These are phyloP conservation scores for Macrobrachium nipponense DNA, from an alignment of 1,140 invertebrate species.

Conservation along the genomic window DNA sequence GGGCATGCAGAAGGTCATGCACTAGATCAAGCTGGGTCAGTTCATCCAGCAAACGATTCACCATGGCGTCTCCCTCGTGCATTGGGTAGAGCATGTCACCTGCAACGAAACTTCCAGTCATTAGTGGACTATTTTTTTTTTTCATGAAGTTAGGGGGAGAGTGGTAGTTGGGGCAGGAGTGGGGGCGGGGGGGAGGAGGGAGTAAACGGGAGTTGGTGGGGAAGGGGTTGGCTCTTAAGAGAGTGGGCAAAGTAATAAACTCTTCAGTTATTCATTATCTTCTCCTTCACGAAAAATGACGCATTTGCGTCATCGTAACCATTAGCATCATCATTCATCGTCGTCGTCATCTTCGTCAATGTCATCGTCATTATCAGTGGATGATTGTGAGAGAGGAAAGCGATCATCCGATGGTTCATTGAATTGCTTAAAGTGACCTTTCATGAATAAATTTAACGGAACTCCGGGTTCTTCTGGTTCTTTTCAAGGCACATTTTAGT, in stretches of 20 bases:
- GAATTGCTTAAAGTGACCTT: too few relatives aligned
- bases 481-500: background rate
- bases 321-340: too few relatives aligned
- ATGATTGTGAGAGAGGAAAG: too few relatives aligned
- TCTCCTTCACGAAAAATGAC: too few relatives aligned
- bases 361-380: too few relatives aligned
- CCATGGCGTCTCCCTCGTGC: constrained; percentile 49
- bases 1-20: constrained; percentile 31
- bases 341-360: too few relatives aligned
- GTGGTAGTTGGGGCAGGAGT: background rate
- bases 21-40: constrained; percentile 45
- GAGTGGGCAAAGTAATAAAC: background rate
- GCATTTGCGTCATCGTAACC: too few relatives aligned
- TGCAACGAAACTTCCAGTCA: background rate
- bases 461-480: too few relatives aligned
- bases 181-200: background rate
- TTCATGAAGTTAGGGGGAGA: background rate
- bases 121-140: background rate
- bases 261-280: too few relatives aligned
- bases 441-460: too few relatives aligned
- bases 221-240: too few relatives aligned
- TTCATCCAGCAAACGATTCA: constrained; percentile 39
- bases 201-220: background rate
- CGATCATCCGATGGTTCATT: too few relatives aligned
- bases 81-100: constrained; percentile 50